Evolutionary conservation across 1,140 invertebrate genomes (phyloP).

Genomic region (Meloidogyne floridensis): DNA sequence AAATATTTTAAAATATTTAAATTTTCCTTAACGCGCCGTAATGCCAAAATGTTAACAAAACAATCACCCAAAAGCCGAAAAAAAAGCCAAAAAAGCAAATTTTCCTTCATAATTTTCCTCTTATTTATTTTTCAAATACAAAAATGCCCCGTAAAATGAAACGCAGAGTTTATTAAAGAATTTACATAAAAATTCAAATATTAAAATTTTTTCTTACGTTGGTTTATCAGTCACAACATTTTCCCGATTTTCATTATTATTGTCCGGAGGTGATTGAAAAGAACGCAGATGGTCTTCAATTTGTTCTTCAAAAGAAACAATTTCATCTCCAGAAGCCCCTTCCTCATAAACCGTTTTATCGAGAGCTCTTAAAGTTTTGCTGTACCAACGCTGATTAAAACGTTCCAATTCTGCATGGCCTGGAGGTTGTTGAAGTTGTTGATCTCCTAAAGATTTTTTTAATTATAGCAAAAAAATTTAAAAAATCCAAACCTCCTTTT

Average conservation of each 20-base stretch:
- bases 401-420: slow-evolving; percentile 13
- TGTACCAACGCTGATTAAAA: slow-evolving; percentile 33
- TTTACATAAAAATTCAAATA: too few relatives aligned
- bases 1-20: neutral
- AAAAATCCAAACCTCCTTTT: neutral
- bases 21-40: too few relatives aligned
- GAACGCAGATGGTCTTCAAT: neutral
- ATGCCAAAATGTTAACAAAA: too few relatives aligned
- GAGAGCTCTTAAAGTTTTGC: slow-evolving; percentile 14
- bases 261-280: neutral
- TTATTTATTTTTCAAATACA: too few relatives aligned
- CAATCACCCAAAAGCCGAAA: too few relatives aligned
- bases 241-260: neutral
- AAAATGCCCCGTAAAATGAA: neutral
- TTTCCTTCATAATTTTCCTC: too few relatives aligned
- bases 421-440: neutral
- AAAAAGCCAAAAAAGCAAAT: too few relatives aligned
- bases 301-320: slow-evolving; percentile 9
- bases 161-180: too few relatives aligned
- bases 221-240: too few relatives aligned
- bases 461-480: neutral
- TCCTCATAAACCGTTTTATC: slow-evolving; percentile 25
- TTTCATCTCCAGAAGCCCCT: slow-evolving; percentile 1
- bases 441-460: neutral
- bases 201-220: too few relatives aligned